phyloP scores from a whole-genome alignment of 2,113 vertebrate species.

The Australoheros scitulus region DNA sequence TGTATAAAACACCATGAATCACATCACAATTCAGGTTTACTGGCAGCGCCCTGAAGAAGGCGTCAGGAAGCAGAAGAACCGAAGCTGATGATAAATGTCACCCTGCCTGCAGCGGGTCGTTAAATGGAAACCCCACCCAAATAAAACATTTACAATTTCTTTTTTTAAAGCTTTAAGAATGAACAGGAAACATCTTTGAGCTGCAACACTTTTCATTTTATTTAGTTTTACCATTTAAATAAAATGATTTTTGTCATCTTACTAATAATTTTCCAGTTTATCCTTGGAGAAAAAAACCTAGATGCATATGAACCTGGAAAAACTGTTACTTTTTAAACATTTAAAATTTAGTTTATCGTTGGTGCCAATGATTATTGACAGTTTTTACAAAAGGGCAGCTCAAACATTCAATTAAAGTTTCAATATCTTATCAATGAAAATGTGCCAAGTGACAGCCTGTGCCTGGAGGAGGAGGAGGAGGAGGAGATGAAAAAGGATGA shows the following conservation, averaged over 20 bases:
- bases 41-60: not conserved
- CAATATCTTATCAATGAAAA: not conserved
- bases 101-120: not conserved
- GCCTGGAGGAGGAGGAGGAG: not conserved
- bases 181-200: no score
- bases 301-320: not conserved
- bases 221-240: not conserved
- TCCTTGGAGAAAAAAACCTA: not conserved
- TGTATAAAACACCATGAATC: conserved; percentile 4
- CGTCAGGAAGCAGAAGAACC: not conserved
- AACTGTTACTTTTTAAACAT: not conserved
- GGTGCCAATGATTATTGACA: not conserved
- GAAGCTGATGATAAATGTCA: not conserved
- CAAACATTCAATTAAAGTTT: not conserved
- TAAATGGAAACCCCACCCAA: conserved; percentile 3
- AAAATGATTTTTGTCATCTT: not conserved
- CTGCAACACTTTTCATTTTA: no score
- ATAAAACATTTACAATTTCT: no score
- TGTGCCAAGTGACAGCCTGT: not conserved
- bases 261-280: not conserved
- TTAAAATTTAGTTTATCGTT: not conserved
- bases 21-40: not conserved
- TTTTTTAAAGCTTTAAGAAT: no score
- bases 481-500: not conserved
- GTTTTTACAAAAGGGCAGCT: not conserved